These are phyloP conservation scores for Enteromius argenteus DNA, from an alignment of 2,797 vertebrate species.

Conservation along the genomic window DNA sequence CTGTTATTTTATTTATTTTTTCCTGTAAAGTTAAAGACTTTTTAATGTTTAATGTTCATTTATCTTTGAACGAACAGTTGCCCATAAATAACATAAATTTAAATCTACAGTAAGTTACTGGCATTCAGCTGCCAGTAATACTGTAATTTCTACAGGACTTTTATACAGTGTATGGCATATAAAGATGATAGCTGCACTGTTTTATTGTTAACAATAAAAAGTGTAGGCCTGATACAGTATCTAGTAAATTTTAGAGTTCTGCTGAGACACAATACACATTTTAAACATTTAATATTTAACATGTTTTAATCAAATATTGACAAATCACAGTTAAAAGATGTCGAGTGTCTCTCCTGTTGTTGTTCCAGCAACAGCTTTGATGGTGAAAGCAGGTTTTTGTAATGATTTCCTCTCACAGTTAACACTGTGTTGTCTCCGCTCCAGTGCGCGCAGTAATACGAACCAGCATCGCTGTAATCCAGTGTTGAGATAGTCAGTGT, in stretches of 20 bases:
- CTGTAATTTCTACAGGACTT: too few species aligned
- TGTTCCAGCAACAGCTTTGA: not conserved
- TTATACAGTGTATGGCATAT: too few species aligned
- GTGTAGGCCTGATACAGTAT: too few species aligned
- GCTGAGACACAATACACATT: not conserved
- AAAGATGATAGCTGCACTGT: too few species aligned
- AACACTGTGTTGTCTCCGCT: slow-evolving; percentile 25
- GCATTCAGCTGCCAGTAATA: too few species aligned
- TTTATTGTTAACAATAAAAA: too few species aligned
- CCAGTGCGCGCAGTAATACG: slow-evolving; percentile 43
- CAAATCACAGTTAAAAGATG: not conserved
- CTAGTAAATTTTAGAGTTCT: not conserved
- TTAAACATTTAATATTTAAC: not conserved
- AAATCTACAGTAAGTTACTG: too few species aligned
- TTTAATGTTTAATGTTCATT: too few species aligned
- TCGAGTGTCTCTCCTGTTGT: not conserved
- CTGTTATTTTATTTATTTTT: too few species aligned
- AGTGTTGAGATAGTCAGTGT: slow-evolving; percentile 5
- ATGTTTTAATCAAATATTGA: not conserved
- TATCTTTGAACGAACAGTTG: too few species aligned
- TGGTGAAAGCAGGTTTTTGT: slow-evolving; percentile 33
- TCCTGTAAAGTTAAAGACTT: too few species aligned
- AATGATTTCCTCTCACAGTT: not conserved
- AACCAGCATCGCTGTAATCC: not conserved
- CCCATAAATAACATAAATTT: too few species aligned